These are phyloP conservation scores for Channa striata DNA, from an alignment of 2,797 vertebrate species.

Conservation along the genomic window DNA sequence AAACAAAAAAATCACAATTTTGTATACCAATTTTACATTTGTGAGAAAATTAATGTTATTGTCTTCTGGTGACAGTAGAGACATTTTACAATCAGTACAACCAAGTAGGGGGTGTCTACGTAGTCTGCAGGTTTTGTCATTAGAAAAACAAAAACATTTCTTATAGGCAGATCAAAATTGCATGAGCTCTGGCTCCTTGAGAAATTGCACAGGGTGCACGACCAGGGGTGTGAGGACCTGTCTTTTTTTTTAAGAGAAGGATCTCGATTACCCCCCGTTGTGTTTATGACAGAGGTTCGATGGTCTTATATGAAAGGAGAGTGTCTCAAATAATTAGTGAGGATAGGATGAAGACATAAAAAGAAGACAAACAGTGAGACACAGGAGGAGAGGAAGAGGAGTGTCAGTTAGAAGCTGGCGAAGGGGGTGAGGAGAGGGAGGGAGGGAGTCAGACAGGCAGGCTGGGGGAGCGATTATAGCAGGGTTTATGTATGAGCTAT, in stretches of 20 bases:
- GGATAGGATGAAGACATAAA: slow-evolving; percentile 32
- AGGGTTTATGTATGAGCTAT: slow-evolving; percentile 91
- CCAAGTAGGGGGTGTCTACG: neutral
- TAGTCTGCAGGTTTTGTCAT: neutral
- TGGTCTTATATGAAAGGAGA: slow-evolving; percentile 14
- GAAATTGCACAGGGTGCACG: neutral
- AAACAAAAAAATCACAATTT: neutral
- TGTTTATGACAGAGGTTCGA: slow-evolving; percentile 18
- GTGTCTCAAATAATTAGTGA: slow-evolving; percentile 13
- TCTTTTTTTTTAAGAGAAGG: slow-evolving; percentile 6
- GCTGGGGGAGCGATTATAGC: slow-evolving; percentile 85
- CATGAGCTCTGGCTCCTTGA: neutral
- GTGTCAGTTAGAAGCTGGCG: slow-evolving; percentile 42
- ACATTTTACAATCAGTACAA: neutral
- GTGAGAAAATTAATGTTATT: neutral
- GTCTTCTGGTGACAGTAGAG: neutral
- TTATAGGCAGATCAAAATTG: neutral
- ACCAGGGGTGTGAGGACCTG: neutral
- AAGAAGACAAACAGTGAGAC: slow-evolving; percentile 45
- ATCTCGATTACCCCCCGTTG: neutral
- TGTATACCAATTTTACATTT: neutral
- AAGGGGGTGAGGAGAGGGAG: slow-evolving; percentile 49
- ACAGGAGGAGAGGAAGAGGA: slow-evolving; percentile 47
- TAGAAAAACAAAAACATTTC: neutral
- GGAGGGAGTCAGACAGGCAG: slow-evolving; percentile 69